Percentiles rank a stretch among this genome's conserved stretches.
phyloP scores from a whole-genome alignment of 2,888 invertebrate species.

The Amorpha juglandis region DNA sequence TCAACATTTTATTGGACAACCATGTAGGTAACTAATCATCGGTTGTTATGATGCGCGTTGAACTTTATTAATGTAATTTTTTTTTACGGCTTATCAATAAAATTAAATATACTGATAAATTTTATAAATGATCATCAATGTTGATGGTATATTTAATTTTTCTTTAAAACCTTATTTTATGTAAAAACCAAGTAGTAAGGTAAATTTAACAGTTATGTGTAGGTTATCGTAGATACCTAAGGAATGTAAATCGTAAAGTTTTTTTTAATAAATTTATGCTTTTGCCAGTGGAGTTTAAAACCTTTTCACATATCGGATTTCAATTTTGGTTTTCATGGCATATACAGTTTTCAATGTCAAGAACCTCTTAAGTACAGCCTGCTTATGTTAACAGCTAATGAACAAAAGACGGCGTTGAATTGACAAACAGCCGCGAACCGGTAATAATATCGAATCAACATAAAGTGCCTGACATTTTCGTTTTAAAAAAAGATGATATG shows the following conservation, averaged over 20 bases:
- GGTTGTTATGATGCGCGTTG: conserved; percentile 17
- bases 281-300: not conserved
- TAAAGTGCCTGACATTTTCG: conserved; percentile 73
- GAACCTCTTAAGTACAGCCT: conserved; percentile 35
- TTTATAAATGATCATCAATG: not conserved
- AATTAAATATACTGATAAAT: not conserved
- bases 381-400: conserved; percentile 52
- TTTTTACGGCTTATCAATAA: conserved; percentile 2
- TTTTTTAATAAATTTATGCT: not conserved
- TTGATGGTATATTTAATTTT: not conserved
- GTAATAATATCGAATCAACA: conserved; percentile 67
- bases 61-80: conserved; percentile 21
- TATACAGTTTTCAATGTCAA: conserved; percentile 43
- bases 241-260: conserved; percentile 24
- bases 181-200: too few relatives aligned
- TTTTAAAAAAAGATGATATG: conserved; percentile 68
- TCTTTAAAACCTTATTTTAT: not conserved
- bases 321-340: not conserved
- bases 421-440: conserved; percentile 66
- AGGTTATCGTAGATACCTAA: too few relatives aligned
- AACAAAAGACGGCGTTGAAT: conserved; percentile 59
- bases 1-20: conserved; percentile 13
- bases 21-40: conserved; percentile 17
- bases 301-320: not conserved
- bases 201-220: too few relatives aligned